These are phyloP conservation scores for Polydrusus pterygomalis DNA, from an alignment of 2,888 invertebrate species.

Conservation along the genomic window DNA sequence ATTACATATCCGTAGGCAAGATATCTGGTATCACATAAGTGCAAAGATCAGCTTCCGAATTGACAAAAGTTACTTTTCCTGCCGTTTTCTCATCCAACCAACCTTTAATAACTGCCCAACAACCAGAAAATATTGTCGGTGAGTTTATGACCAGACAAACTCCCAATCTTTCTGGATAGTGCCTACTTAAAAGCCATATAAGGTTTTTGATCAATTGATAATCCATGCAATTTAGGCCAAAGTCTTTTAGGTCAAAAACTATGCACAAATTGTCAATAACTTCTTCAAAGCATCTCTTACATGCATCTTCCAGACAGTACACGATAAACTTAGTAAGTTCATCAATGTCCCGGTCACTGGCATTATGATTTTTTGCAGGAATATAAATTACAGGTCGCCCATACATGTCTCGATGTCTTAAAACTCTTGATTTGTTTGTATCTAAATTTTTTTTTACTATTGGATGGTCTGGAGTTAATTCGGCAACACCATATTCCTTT, in stretches of 20 bases:
- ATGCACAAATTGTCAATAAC: constrained; percentile 87
- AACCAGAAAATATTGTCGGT: constrained; percentile 83
- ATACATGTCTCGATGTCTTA: constrained; percentile 81
- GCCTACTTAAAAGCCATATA: constrained; percentile 84
- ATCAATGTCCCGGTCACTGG: constrained; percentile 82
- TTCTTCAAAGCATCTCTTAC: constrained; percentile 86
- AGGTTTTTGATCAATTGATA: constrained; percentile 87
- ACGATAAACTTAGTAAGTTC: constrained; percentile 87
- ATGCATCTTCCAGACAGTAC: constrained; percentile 84
- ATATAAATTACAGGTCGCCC: constrained; percentile 87
- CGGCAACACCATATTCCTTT: constrained; percentile 80
- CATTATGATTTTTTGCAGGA: constrained; percentile 84
- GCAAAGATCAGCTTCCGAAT: constrained; percentile 82
- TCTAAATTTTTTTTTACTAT: constrained; percentile 76
- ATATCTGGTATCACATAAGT: constrained; percentile 86
- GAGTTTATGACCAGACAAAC: constrained; percentile 85
- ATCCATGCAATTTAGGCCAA: constrained; percentile 86
- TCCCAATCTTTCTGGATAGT: constrained; percentile 87
- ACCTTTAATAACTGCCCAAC: constrained; percentile 85
- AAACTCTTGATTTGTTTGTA: constrained; percentile 79
- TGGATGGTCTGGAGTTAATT: constrained; percentile 75
- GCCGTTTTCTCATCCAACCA: constrained; percentile 88
- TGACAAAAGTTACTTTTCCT: constrained; percentile 83
- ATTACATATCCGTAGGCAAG: constrained; percentile 80
- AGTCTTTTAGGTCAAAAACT: constrained; percentile 84